Evolutionary conservation across 2,797 vertebrate genomes (phyloP), one percentile per base, ranked within the genome.

Genomic region (Thaleichthys pacificus): DNA sequence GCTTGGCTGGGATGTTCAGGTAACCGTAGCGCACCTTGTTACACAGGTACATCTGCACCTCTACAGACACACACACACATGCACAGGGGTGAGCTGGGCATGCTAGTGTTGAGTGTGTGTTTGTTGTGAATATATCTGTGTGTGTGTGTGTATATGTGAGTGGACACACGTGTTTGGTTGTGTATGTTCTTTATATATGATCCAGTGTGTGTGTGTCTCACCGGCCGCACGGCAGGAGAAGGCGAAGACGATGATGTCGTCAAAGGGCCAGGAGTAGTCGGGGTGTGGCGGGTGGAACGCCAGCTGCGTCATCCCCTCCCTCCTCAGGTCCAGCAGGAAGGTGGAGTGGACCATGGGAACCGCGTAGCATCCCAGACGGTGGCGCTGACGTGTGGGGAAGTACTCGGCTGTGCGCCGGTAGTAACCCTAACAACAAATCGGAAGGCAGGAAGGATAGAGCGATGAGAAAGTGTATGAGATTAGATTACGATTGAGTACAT

Each of bases 301-400:
- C 62, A 99, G 85, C 1, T 28, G 86, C 4, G 87, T 90, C 2
- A 94, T 93, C 57, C 93, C 95, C 38, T 93, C 90, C 65, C 94
- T 96, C 63, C 89, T 90, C 77, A 99, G 84, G 72, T 98, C 94
- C 0, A 99, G 86, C 80, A 99, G 90, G 79, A 97, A 76, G 22
- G 95, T 96, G 80, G 95, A 97, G 19, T 97, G 96, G 58, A 98
- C 95, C 97, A 99, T 98, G 60, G 97, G 97, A n/a, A 98, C 94
- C 0, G 81, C 83, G 74, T 94, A 99, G 83, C 97, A 99, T 87
- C 95, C 97, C 19, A 82, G 60, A 0, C 90, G 91, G 82, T 96
- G 95, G 1, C 97, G 95, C 70, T 97, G 93, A 77, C 95, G 95
- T 56, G 96, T 99, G 22, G 97, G 98, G 83, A 98, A 97, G 79